phyloP scores from a whole-genome alignment of 2,888 invertebrate species.

The Diaperis boleti region DNA sequence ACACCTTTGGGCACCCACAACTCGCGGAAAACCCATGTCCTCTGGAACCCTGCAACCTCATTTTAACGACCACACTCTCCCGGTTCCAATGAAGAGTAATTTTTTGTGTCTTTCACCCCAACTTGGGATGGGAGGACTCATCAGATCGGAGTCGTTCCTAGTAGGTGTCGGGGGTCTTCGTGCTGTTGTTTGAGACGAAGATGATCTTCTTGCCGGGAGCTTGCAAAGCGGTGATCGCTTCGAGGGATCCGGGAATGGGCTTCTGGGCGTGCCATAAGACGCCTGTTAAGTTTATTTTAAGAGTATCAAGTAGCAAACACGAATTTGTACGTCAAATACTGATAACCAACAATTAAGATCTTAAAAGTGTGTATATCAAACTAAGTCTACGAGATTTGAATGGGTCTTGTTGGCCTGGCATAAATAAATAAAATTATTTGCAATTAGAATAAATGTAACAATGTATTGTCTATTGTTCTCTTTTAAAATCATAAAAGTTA shows the following conservation, averaged over 20 bases:
- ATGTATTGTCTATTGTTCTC: too few species aligned
- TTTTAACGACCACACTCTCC: background rate
- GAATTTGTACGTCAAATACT: too few species aligned
- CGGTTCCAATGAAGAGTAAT: constrained; percentile 86
- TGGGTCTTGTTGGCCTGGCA: too few species aligned
- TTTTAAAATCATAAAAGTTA: too few species aligned
- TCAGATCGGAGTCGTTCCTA: constrained; percentile 49
- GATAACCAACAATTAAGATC: too few species aligned
- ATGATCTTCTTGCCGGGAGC: constrained; percentile 66
- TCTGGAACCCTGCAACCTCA: constrained; percentile 5
- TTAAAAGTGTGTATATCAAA: too few species aligned
- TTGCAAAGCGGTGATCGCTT: constrained; percentile 67
- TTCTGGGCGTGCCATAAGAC: constrained; percentile 66
- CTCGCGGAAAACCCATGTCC: constrained; percentile 64
- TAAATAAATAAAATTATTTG: too few species aligned
- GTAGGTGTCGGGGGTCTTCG: constrained; percentile 57
- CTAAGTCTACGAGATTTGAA: too few species aligned
- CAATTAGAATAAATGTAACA: too few species aligned
- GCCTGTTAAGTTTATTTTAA: too few species aligned
- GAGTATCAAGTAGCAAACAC: too few species aligned
- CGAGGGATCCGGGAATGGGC: constrained; percentile 65
- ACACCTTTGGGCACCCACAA: constrained; percentile 78
- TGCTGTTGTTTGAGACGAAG: constrained; percentile 55
- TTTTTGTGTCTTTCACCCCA: constrained; percentile 73
- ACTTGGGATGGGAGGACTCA: constrained; percentile 52